These are phyloP conservation scores for Epinotia demarniana DNA, from an alignment of 2,888 invertebrate genomes.

Conservation along the genomic window DNA sequence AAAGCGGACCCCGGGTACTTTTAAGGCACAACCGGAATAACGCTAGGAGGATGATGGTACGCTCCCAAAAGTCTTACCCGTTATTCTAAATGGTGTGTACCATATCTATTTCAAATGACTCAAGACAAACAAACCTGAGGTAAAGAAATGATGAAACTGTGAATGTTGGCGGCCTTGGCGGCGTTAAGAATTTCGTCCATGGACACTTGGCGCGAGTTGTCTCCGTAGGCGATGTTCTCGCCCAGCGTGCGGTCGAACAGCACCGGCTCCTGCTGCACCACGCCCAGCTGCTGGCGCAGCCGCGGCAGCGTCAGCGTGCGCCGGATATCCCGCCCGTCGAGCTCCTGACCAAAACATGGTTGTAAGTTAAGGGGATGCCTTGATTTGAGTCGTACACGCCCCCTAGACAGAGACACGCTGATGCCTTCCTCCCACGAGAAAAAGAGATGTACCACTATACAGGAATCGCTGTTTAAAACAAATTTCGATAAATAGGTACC, in stretches of 20 bases:
- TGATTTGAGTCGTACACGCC: too few species aligned
- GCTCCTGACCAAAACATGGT: slow-evolving; percentile 59
- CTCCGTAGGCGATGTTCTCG: slow-evolving; percentile 95
- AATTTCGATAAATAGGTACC: too few species aligned
- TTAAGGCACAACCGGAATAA: too few species aligned
- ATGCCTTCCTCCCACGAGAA: too few species aligned
- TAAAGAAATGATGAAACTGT: slow-evolving; percentile 89
- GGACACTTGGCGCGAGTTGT: slow-evolving; percentile 87
- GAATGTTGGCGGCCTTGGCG: slow-evolving; percentile 91
- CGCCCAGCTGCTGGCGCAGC: slow-evolving; percentile 89
- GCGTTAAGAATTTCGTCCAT: slow-evolving; percentile 90
- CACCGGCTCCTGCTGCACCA: slow-evolving; percentile 94
- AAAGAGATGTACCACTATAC: too few species aligned
- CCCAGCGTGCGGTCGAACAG: slow-evolving; percentile 92
- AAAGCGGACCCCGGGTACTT: too few species aligned
- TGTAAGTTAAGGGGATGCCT: too few species aligned
- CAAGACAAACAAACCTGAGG: slow-evolving; percentile 82
- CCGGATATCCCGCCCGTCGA: slow-evolving; percentile 85
- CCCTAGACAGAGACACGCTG: too few species aligned
- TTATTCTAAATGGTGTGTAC: background rate
- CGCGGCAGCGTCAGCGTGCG: slow-evolving; percentile 86
- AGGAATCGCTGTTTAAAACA: too few species aligned
- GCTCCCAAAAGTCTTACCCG: too few species aligned
- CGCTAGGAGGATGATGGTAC: too few species aligned
- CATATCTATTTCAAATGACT: background rate